Evolutionary conservation across 2,113 vertebrate species (phyloP), one percentile per base, ranked within the genome.

Genomic region (Lanius collurio): DNA sequence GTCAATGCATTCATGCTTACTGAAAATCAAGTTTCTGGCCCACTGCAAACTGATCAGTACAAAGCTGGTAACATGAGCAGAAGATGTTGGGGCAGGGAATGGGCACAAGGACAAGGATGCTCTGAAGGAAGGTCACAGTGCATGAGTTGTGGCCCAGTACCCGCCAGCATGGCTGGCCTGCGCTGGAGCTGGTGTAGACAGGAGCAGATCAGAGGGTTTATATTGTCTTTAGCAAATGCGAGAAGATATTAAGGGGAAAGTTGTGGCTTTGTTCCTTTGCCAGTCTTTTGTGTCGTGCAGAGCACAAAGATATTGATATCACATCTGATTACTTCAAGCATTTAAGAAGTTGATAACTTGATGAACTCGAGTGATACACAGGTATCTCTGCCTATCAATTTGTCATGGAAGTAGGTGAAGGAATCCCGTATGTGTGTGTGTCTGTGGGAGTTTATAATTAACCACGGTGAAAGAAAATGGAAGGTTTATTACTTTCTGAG

Each of bases 61-160:
- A 49, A 77, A 90, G 65, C 22, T 49, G 67, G 30, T 35, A 52
- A 52, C 24, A 22, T 15, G 46, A 64, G 63, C 37, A n/a, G 37
- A 73, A 79, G 47, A 12, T 1, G 7, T 37, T 46, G 35, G 30
- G 26, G 16, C 44, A 86, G 57, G 39, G 57, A 39, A 62, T 0
- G 3, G 64, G 47, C n/a, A 59, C 31, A 76, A 50, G 56, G 42
- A 82, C 20, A 70, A 23, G 60, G 86, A 67, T 0, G 7, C 49
- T 52, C 59, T 4, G 2, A 33, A 75, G 56, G 39, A 56, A 71
- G 69, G 24, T 37, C 73, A 53, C 37, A 41, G 37, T 3, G 2
- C 0, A 0, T 13, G 63, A 52, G 28, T 22, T 56, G 28, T 7
- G n/a, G 28, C 62, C 27, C 68, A 21, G 41, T 11, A 52, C 35